Base-by-base conservation (phyloP, 2,888 invertebrate species). In the Xestia c-nigrum region DNA sequence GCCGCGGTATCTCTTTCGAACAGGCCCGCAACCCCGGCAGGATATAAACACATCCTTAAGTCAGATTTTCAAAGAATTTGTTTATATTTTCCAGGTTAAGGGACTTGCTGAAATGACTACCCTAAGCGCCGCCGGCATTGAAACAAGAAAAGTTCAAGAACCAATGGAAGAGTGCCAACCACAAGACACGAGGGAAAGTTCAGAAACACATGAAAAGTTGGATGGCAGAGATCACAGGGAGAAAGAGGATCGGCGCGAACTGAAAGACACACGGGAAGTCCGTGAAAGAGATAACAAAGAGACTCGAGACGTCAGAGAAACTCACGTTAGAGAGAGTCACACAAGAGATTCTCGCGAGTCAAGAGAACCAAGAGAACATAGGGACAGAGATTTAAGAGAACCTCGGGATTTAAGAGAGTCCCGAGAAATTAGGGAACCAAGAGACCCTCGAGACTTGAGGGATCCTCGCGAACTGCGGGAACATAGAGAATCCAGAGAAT, bases 31-130 rank as follows among this genome's bases (percentile, higher is more conserved):
- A n/a, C n/a, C n/a, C n/a, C n/a, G n/a, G n/a, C n/a, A n/a, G n/a
- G n/a, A n/a, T n/a, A n/a, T n/a, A n/a, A n/a, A n/a, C n/a, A n/a
- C n/a, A n/a, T n/a, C 10, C 31, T 3, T 21, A 24, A 43, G 16
- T 7, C 16, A 40, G 5, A 63, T 47, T 10, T 50, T 24, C 61
- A 59, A 67, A 24, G 64, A 40, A 24, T n/a, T 64, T 31, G 50
- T 67, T 72, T 14, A 12, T 72, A n/a, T 50, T 75, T 93, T 93
- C 65, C 89, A 97, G 97, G 97, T 99, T 84, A 98, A 99, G 97
- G 99, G 99, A 92, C 97, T 99, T 93, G 98, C 99, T 96, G 99
- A 99, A 97, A 99, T 99, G 98, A 98, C 98, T 93, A 98, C 98
- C 94, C 97, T 98, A 94, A 98, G 98, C 92, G 97, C 97, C 89